Evolutionary conservation across 2,113 vertebrate species (phyloP).

Genomic region (Nanger granti): DNA sequence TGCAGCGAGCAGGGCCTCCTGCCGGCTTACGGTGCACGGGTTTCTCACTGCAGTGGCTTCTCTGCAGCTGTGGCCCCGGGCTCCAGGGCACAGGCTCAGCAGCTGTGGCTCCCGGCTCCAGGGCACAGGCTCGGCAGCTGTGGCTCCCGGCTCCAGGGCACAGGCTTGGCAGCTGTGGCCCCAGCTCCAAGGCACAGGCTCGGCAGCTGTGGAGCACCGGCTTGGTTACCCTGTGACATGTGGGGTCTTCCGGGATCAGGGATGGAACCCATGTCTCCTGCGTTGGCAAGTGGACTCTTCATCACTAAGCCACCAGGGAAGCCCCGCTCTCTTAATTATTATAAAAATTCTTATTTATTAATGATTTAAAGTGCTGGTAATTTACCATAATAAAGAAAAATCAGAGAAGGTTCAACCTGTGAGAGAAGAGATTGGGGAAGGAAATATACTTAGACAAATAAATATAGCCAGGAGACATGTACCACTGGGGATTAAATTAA

Average conservation of each 20-base stretch:
- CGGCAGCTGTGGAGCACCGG: fast-evolving
- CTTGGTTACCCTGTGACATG: neutral
- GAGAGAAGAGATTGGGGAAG: neutral
- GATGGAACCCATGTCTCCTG: neutral
- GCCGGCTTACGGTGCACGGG: fast-evolving
- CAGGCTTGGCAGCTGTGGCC: too few species aligned
- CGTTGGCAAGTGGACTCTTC: neutral
- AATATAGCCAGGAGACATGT: neutral
- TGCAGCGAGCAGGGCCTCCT: neutral
- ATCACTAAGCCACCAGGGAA: neutral
- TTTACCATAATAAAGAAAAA: neutral
- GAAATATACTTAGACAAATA: neutral
- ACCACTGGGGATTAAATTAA: too few species aligned
- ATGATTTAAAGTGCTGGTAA: neutral
- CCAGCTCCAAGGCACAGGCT: fast-evolving
- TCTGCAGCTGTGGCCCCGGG: neutral
- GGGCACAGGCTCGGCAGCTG: too few species aligned
- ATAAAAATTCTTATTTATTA: neutral
- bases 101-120: too few species aligned
- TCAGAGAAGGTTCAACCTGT: neutral
- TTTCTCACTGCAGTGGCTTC: neutral
- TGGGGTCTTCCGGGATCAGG: neutral
- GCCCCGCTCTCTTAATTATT: neutral
- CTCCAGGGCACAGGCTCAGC: neutral
- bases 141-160: too few species aligned